Conservation (phyloP, 2,888 invertebrate species). For the Pollenia labialis region DNA sequence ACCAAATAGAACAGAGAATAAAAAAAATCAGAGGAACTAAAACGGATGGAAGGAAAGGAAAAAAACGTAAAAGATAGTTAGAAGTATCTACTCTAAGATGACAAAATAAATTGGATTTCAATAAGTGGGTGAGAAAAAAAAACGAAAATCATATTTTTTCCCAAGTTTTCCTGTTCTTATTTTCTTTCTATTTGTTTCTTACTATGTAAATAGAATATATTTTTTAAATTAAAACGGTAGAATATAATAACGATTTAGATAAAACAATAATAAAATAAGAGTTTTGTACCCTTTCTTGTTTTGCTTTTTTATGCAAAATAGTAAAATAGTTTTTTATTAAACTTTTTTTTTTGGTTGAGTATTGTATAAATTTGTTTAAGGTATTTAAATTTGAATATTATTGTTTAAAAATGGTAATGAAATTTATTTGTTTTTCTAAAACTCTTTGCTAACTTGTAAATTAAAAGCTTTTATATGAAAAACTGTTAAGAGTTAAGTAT, state of each 20-base stretch:
- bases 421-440: too few species aligned
- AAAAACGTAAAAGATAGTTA: constrained; percentile 22
- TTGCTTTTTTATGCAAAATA: constrained; percentile 16
- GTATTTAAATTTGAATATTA: too few species aligned
- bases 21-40: constrained; percentile 11
- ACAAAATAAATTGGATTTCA: constrained; percentile 69
- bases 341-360: not conserved
- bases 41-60: not conserved
- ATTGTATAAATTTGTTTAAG: not conserved
- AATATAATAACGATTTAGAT: constrained; percentile 16
- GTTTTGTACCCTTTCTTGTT: not conserved
- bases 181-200: not conserved
- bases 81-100: constrained; percentile 40
- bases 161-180: not conserved
- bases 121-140: constrained; percentile 51
- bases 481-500: too few species aligned
- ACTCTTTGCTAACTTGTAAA: too few species aligned
- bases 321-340: constrained; percentile 1
- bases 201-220: constrained; percentile 24
- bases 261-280: constrained; percentile 25
- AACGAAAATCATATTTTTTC: constrained; percentile 11
- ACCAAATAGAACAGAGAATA: constrained; percentile 43
- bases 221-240: constrained; percentile 43
- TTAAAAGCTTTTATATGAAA: too few species aligned
- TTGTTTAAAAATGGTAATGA: too few species aligned